phyloP scores from a whole-genome alignment of 92 coral and sea anemone genomes.

The Epizoanthus ramosus region DNA sequence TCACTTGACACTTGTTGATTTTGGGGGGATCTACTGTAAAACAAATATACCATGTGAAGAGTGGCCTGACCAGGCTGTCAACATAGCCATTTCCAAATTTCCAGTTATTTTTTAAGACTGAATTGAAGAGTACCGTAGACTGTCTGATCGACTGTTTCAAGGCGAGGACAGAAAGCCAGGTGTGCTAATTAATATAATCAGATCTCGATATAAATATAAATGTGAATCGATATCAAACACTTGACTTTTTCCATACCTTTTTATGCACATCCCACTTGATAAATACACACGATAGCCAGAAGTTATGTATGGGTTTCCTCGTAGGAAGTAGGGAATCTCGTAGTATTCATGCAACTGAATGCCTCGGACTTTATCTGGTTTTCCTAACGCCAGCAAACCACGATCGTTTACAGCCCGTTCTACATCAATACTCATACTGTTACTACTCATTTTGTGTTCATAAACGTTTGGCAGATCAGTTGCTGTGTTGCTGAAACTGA shows the following conservation, averaged over 20 bases:
- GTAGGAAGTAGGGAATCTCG: constrained; percentile 89
- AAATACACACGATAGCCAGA: constrained; percentile 92
- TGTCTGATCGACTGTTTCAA: too few species aligned
- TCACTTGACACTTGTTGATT: too few species aligned
- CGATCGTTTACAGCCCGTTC: constrained; percentile 42
- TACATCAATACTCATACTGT: constrained; percentile 24
- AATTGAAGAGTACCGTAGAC: too few species aligned
- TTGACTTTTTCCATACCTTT: constrained; percentile 61
- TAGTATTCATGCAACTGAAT: constrained; percentile 83
- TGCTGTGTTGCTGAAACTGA: constrained; percentile 12
- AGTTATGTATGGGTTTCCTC: constrained; percentile 94
- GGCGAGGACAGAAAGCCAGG: too few species aligned
- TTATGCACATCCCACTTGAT: constrained; percentile 73
- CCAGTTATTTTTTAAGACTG: too few species aligned
- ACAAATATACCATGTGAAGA: too few species aligned
- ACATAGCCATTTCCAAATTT: too few species aligned
- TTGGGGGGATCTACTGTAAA: too few species aligned
- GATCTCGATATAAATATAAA: too few species aligned
- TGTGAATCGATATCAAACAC: background rate
- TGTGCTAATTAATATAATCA: too few species aligned
- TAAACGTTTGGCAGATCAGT: background rate
- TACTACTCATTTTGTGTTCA: constrained; percentile 23
- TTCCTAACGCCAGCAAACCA: constrained; percentile 7
- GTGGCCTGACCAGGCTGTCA: too few species aligned
- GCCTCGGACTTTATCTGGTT: constrained; percentile 29